Evolutionary conservation across 2,888 invertebrate genomes (phyloP).

Genomic region (Stenolophus ochropezus): DNA sequence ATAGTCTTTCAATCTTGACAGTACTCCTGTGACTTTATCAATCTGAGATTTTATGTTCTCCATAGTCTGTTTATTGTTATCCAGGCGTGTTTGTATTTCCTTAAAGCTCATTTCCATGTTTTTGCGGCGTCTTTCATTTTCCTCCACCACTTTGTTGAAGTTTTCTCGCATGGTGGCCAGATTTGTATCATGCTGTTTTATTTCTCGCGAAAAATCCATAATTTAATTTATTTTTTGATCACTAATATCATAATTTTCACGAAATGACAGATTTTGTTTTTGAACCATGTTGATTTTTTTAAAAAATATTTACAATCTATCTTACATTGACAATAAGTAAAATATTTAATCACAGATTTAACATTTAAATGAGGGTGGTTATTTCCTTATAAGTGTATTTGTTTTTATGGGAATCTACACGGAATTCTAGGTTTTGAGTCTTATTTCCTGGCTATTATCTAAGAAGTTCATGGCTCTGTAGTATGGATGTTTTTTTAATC

Average conservation of each 20-base stretch:
- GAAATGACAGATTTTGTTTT: not conserved
- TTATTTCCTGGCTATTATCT: too few species aligned
- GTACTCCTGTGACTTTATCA: slow-evolving; percentile 55
- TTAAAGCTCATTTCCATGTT: slow-evolving; percentile 55
- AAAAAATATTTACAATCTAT: too few species aligned
- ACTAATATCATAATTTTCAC: not conserved
- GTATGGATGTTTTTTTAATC: too few species aligned
- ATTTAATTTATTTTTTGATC: not conserved
- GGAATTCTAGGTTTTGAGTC: too few species aligned
- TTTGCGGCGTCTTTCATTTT: slow-evolving; percentile 46
- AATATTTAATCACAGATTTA: too few species aligned
- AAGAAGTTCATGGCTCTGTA: too few species aligned
- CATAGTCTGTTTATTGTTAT: slow-evolving; percentile 57
- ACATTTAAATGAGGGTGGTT: too few species aligned
- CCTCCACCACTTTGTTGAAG: slow-evolving; percentile 34
- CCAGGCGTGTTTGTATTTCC: slow-evolving; percentile 53
- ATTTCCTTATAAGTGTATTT: too few species aligned
- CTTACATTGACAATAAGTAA: too few species aligned
- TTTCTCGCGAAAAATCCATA: slow-evolving; percentile 18
- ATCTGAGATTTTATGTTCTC: slow-evolving; percentile 50
- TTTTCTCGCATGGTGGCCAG: slow-evolving; percentile 5
- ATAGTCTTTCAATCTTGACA: slow-evolving; percentile 10
- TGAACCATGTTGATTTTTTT: too few species aligned
- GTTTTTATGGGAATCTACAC: too few species aligned
- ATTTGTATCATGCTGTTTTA: slow-evolving; percentile 9